Conservation (phyloP, 2,888 invertebrate genomes). For the Xestia ashworthii region DNA sequence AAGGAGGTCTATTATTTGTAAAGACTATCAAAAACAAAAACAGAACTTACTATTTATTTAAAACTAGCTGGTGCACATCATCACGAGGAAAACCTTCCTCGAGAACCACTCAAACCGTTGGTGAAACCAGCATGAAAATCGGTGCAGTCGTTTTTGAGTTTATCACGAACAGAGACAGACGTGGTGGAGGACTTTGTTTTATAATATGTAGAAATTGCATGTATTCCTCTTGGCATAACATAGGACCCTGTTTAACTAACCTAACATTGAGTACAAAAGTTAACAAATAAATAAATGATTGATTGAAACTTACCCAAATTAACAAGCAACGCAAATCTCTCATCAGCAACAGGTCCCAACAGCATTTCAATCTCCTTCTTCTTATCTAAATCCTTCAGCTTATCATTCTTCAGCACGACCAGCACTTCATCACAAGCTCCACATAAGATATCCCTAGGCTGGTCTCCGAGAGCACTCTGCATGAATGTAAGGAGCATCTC, state of each 20-base stretch:
- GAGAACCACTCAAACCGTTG: no score
- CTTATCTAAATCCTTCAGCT: constrained; percentile 97
- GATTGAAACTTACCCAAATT: constrained; percentile 92
- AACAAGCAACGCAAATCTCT: constrained; percentile 97
- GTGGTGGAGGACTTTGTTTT: no score
- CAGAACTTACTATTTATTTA: background rate
- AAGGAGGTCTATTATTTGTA: background rate
- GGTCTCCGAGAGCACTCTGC: constrained; percentile 99
- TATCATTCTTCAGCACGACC: constrained; percentile 98
- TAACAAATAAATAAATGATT: no score
- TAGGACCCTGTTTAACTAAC: no score
- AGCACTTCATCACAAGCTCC: constrained; percentile 99
- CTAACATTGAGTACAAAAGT: no score
- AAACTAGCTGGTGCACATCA: no score
- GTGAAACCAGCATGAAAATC: no score
- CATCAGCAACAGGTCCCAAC: constrained; percentile 95
- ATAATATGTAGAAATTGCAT: no score
- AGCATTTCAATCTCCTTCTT: constrained; percentile 97
- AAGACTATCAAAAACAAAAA: background rate
- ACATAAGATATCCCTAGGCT: constrained; percentile 98
- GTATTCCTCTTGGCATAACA: no score
- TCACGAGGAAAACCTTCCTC: no score
- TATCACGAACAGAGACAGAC: no score
- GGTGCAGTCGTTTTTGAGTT: no score
- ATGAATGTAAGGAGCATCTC: constrained; percentile 98